Conservation (phyloP, 2,888 invertebrate genomes). For the Aphidoletes aphidimyza region DNA sequence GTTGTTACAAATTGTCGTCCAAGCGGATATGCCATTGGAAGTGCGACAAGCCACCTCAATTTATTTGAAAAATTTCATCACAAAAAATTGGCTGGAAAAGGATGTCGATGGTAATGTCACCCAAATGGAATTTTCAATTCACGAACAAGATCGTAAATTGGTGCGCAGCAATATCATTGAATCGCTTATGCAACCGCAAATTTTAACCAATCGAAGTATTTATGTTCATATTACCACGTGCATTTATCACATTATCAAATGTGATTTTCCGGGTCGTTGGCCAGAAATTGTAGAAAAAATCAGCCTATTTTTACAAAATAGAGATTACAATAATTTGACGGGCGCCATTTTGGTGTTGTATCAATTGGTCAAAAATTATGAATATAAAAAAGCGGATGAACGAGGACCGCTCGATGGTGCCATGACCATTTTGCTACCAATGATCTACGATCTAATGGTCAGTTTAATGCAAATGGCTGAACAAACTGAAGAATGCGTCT, state of each 20-base stretch:
- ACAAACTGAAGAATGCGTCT: slow-evolving; percentile 85
- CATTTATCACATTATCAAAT: slow-evolving; percentile 91
- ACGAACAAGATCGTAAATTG: slow-evolving; percentile 95
- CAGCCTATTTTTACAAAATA: slow-evolving; percentile 85
- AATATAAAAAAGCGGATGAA: slow-evolving; percentile 91
- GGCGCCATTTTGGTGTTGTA: slow-evolving; percentile 92
- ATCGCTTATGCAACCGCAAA: slow-evolving; percentile 91
- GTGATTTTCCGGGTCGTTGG: slow-evolving; percentile 96
- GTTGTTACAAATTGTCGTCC: slow-evolving; percentile 93
- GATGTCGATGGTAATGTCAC: slow-evolving; percentile 74
- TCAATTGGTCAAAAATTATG: slow-evolving; percentile 92
- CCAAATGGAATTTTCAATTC: slow-evolving; percentile 84
- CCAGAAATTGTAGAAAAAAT: slow-evolving; percentile 96
- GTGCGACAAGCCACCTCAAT: slow-evolving; percentile 96
- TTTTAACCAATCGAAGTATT: slow-evolving; percentile 67
- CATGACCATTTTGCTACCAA: slow-evolving; percentile 92
- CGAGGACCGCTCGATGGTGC: slow-evolving; percentile 91
- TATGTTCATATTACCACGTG: slow-evolving; percentile 85
- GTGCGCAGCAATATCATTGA: slow-evolving; percentile 95
- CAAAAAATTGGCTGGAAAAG: slow-evolving; percentile 87
- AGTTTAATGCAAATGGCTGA: slow-evolving; percentile 77
- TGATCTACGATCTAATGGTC: slow-evolving; percentile 86
- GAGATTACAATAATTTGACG: slow-evolving; percentile 84
- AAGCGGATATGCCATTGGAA: slow-evolving; percentile 87
- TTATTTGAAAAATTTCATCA: slow-evolving; percentile 94